Conservation (phyloP, 2,888 invertebrate genomes). For the Scelioninae gen. 1 region DNA sequence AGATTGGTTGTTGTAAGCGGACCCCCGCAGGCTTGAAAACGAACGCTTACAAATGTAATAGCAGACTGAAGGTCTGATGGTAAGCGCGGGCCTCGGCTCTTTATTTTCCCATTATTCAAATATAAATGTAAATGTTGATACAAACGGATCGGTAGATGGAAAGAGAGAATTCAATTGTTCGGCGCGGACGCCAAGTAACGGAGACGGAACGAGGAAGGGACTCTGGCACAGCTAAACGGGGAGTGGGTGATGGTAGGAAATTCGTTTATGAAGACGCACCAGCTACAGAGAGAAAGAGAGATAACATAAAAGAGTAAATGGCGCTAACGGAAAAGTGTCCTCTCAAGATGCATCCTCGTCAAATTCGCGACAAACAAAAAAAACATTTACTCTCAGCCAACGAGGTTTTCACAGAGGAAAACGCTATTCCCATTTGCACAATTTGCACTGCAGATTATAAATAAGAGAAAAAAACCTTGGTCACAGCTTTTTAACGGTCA, state of each 20-base stretch:
- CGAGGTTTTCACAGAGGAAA: conserved; percentile 7
- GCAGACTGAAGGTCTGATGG: conserved; percentile 73
- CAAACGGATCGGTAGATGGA: conserved; percentile 85
- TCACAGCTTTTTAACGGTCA: background rate
- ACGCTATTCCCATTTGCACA: background rate
- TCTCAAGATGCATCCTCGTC: conserved; percentile 72
- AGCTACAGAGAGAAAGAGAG: conserved; percentile 74
- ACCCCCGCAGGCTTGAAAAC: conserved; percentile 81
- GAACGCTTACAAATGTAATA: conserved; percentile 83
- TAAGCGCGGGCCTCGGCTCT: conserved; percentile 77
- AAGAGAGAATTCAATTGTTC: conserved; percentile 84
- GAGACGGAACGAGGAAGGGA: conserved; percentile 67
- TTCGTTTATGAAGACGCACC: conserved; percentile 84
- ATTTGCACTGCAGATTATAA: background rate
- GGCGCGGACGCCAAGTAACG: conserved; percentile 74
- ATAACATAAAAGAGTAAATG: conserved; percentile 72
- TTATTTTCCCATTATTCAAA: conserved; percentile 85
- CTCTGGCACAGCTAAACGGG: conserved; percentile 26
- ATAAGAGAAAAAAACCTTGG: no score
- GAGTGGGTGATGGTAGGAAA: conserved; percentile 78
- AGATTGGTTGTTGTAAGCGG: conserved; percentile 67
- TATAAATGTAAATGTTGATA: conserved; percentile 85
- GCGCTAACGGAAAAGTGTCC: conserved; percentile 69
- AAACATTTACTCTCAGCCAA: conserved; percentile 26
- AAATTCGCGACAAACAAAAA: conserved; percentile 44